Base-by-base conservation (phyloP, 1,140 invertebrate species). In the Nixonia krombeini region DNA sequence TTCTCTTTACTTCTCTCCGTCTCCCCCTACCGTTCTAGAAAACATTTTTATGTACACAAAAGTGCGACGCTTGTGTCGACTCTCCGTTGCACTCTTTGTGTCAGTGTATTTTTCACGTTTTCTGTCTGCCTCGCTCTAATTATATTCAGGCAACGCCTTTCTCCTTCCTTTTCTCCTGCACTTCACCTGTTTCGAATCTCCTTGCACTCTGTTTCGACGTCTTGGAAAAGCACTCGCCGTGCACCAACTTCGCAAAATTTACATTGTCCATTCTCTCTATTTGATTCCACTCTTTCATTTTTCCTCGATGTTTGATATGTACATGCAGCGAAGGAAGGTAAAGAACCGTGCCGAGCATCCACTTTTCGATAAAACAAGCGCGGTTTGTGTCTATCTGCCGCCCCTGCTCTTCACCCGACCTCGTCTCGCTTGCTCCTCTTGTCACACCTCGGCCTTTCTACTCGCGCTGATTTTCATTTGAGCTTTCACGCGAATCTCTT, bases 401-500 rank as follows among this genome's bases (percentile, higher is more conserved):
- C n/a, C n/a, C n/a, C n/a, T n/a, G n/a, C 21, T 21, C 2, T 5
- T 29, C 8, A 2, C 31, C 31, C 31, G 31, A 10, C 31, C 31
- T n/a, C 9, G 31, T 10, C 31, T 33, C 8, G 35, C 35, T 17
- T 9, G 9, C 16, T 38, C 16, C 17, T 38, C 16, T 38, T 38
- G 15, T 38, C 35, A 18, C 35, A 38, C 35, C 35, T 38, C 15
- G 5, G 35, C 16, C 10, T 42, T 42, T 42, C 17, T 25, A 26
- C 21, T 42, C 40, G 21, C 40, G 40, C 40, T 42, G 40, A 42
- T 42, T 42, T 42, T 42, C 40, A 42, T 42, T 42, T 42, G 18
- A 10, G 40, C 40, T 42, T 42, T 42, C 40, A 42, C 40, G 40
- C 40, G 40, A 42, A 25, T 42, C 21, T 42, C 18, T 17, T 10